Evolutionary conservation across 2,888 invertebrate species (phyloP), one percentile per base, ranked within the genome.

Genomic region (Troides helena): DNA sequence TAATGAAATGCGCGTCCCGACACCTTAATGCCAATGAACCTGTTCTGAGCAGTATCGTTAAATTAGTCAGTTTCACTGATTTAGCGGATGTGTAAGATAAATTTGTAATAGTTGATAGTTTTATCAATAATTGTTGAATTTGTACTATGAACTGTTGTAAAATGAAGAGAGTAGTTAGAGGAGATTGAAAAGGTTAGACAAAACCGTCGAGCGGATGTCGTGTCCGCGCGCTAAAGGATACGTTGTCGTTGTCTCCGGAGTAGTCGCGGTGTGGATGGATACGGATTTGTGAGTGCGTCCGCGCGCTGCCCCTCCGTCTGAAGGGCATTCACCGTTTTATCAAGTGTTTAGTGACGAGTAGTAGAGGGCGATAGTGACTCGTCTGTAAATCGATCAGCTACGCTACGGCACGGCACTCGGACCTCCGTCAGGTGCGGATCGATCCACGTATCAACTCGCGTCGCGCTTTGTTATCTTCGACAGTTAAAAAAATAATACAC

Each of bases 291-390:
- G 53, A 6, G 53, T 53, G n/a, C 53, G 0, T 17, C 18, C 6
- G n/a, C 53, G 53, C 18, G 50, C 18, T 6, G 53, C 14, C 65
- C 50, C 65, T 65, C 67, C 71, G 71, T 65, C 71, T 62, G 72
- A 65, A 72, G 74, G 76, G 72, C 73, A 71, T 75, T 76, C 77
- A 73, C 77, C 75, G 77, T 73, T 73, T 75, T 75, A 70, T 70
- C 66, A 66, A 59, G 62, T 59, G 75, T 30, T 30, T 30, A 68
- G 69, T 75, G 74, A 71, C 70, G 70, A 67, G 74, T 72, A 21
- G 21, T 21, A 21, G 21, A 21, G 73, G 71, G 74, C 74, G 43
- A 72, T 75, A 62, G 23, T 36, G 39, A 39, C 23, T 57, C 18
- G 63, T 59, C 50, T 63, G 63, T 46, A 50, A 59, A 36, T 46